Conservation (phyloP, 2,797 vertebrate genomes). For the Enoplosus armatus region DNA sequence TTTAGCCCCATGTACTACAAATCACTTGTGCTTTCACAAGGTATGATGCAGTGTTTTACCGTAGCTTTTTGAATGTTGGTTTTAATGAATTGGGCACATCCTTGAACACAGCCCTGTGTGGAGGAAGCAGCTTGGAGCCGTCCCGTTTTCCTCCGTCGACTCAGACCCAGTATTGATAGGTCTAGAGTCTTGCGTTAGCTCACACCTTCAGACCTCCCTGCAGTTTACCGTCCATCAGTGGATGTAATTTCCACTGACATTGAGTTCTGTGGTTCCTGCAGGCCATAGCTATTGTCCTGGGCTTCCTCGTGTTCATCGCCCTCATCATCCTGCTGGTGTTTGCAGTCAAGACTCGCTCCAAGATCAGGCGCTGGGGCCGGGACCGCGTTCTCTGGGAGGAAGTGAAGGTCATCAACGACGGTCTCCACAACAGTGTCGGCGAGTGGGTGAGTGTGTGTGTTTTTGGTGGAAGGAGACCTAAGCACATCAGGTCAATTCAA, state of each 20-base stretch:
- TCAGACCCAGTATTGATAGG: background rate
- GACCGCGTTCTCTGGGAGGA: conserved; percentile 91
- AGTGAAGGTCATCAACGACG: conserved; percentile 75
- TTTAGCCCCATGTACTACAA: background rate
- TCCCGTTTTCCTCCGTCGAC: background rate
- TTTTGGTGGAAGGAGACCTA: too few relatives aligned
- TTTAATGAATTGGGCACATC: background rate
- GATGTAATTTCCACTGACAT: conserved; percentile 20
- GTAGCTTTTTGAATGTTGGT: background rate
- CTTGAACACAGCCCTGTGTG: background rate
- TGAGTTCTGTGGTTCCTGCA: conserved; percentile 54
- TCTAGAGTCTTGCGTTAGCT: background rate
- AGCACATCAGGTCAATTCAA: background rate
- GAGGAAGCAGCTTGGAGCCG: background rate
- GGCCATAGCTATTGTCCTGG: conserved; percentile 92
- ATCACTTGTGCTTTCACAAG: background rate
- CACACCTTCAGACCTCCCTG: background rate
- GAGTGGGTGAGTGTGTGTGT: conserved; percentile 89
- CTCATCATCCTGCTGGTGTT: conserved; percentile 93
- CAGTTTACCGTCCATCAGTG: background rate
- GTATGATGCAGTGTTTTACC: background rate
- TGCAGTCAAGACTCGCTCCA: conserved; percentile 87
- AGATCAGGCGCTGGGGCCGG: conserved; percentile 85
- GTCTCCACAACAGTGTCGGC: conserved; percentile 85
- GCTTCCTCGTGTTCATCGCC: conserved; percentile 88